A percentile compares a stretch with the other conserved stretches of the same genome.
phyloP scores from a whole-genome alignment of 2,113 vertebrate species.

The Paedocypris sp. region DNA sequence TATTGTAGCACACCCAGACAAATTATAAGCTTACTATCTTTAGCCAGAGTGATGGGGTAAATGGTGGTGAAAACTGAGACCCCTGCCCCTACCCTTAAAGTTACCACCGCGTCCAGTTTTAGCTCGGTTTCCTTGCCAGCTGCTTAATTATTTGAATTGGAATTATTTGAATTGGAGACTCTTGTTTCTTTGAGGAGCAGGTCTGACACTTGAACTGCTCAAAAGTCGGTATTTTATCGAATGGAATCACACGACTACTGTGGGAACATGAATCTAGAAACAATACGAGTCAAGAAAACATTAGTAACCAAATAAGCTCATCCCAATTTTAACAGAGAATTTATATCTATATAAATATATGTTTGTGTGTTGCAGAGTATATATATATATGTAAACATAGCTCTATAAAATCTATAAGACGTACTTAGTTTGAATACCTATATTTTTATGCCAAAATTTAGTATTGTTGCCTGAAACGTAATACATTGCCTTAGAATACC shows the following conservation, averaged over 20 bases:
- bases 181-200: constrained; percentile 30
- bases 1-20: constrained; percentile 28
- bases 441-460: constrained; percentile 52
- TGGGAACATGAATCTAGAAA: constrained; percentile 54
- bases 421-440: constrained; percentile 54
- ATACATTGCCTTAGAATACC: constrained; percentile 67
- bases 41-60: constrained; percentile 69
- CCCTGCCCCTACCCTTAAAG: constrained; percentile 48
- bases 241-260: constrained; percentile 35
- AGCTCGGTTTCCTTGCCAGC: constrained; percentile 44
- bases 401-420: constrained; percentile 46
- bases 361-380: constrained; percentile 34
- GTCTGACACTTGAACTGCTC: background rate
- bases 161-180: constrained; percentile 31
- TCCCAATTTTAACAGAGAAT: constrained; percentile 47
- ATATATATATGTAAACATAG: constrained; percentile 39
- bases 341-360: constrained; percentile 44
- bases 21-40: constrained; percentile 54
- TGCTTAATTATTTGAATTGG: constrained; percentile 33
- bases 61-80: constrained; percentile 59
- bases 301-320: constrained; percentile 61
- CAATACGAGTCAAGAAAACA: constrained; percentile 45
- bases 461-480: constrained; percentile 59
- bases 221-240: constrained; percentile 17
- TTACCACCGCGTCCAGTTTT: constrained; percentile 44